Evolutionary conservation across 2,888 invertebrate species (phyloP), one percentile per base, ranked within the genome.

Genomic region (Perithous albicinctus): DNA sequence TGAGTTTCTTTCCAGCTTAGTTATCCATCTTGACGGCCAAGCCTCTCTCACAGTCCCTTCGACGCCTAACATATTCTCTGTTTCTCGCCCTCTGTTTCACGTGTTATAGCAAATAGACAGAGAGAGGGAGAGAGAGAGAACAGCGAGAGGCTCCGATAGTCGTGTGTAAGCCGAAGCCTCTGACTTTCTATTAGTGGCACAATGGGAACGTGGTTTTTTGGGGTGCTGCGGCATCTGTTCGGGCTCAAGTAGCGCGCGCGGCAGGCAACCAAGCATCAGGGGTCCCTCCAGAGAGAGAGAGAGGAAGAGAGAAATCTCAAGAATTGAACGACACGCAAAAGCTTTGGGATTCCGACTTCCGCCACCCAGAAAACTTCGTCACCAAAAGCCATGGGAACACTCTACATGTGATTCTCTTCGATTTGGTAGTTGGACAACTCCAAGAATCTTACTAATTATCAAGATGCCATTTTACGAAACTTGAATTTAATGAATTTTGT

Each of bases 151-250:
- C 41, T 35, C 41, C 69, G 72, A 77, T 77, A 73, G 72, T 69
- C 56, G 43, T 59, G 69, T 61, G 81, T 69, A 75, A 84, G 70
- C 66, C 73, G 78, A 74, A 79, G 77, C 69, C 70, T 79, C 74
- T 86, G 87, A 88, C 90, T 91, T 90, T 90, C 90, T 90, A 90
- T 91, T 90, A 91, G 88, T 89, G 87, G 90, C 87, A 91, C 91
- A 92, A 92, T 91, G 90, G 88, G 85, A 88, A 88, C 86, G 88
- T 88, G 87, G 89, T 89, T 88, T 90, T 86, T 87, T 86, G 86
- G 87, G 86, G 81, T 85, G 87, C 84, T 85, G 87, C 83, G 87
- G 89, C 92, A 92, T 92, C 92, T 92, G 92, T 91, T 92, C 83
- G 89, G 84, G 90, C 89, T 92, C 92, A 91, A 92, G 91, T 92